These are phyloP conservation scores for Luperina testacea DNA, from an alignment of 2,888 invertebrate species.

Conservation along the genomic window DNA sequence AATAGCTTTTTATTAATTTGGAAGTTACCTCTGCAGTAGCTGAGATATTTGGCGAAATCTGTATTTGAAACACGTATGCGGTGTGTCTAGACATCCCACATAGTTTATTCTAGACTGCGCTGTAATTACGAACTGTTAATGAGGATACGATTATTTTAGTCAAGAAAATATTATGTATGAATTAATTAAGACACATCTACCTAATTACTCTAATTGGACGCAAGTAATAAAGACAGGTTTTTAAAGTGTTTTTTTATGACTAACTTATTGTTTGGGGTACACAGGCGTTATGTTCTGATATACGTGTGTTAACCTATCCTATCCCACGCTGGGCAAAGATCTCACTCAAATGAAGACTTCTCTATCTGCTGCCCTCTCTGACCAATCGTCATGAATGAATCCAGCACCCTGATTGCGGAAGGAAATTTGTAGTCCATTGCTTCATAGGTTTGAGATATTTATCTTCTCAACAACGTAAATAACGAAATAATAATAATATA, in stretches of 20 bases:
- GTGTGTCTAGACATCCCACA: slow-evolving; percentile 23
- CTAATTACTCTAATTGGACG: not conserved
- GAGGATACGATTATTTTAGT: slow-evolving; percentile 25
- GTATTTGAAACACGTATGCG: not conserved
- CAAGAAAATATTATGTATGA: not conserved
- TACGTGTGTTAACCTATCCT: too few relatives aligned
- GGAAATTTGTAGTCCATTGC: too few relatives aligned
- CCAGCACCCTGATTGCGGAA: too few relatives aligned
- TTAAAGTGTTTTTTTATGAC: not conserved
- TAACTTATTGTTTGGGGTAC: not conserved
- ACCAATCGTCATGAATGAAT: not conserved
- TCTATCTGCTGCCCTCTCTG: not conserved
- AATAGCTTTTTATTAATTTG: too few relatives aligned
- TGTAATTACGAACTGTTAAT: slow-evolving; percentile 26
- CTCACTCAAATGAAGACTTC: not conserved
- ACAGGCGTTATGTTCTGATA: not conserved
- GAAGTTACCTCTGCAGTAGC: too few relatives aligned
- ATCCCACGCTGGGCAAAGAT: not conserved
- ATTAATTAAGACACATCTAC: not conserved
- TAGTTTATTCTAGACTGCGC: slow-evolving; percentile 37
- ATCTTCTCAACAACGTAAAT: too few relatives aligned
- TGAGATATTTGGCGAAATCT: not conserved
- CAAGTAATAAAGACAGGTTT: not conserved
- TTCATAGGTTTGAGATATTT: too few relatives aligned
- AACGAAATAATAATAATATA: too few relatives aligned